phyloP scores from a whole-genome alignment of 2,113 vertebrate genomes.

The Tricholaema leucomelas region DNA sequence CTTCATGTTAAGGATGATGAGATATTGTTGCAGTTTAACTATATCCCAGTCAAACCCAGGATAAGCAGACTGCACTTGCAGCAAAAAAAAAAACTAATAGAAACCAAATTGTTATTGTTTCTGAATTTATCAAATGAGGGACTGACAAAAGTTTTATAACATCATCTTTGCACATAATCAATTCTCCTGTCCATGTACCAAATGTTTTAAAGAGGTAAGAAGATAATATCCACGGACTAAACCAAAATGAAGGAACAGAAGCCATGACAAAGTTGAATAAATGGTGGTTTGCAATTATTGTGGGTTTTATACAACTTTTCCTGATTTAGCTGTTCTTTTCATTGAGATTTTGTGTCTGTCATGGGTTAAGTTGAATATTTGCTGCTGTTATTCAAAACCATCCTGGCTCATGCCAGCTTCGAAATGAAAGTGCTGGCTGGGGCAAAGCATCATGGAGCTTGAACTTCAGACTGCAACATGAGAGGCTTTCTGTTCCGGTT shows the following conservation, averaged over 20 bases:
- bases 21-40: too few relatives aligned
- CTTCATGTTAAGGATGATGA: too few relatives aligned
- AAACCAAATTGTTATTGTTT: not conserved
- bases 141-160: not conserved
- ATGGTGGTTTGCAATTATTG: not conserved
- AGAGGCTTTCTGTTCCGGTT: too few relatives aligned
- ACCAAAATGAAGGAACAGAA: not conserved
- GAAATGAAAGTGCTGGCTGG: too few relatives aligned
- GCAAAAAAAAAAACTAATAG: not conserved
- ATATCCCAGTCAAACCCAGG: too few relatives aligned
- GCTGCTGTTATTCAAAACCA: too few relatives aligned
- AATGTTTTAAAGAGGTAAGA: not conserved
- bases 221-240: not conserved
- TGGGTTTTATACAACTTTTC: not conserved
- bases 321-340: not conserved
- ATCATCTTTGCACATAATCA: not conserved
- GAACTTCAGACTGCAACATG: too few relatives aligned
- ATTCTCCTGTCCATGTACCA: not conserved
- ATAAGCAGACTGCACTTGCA: too few relatives aligned
- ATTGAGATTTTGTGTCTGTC: not conserved
- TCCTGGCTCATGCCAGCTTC: too few relatives aligned
- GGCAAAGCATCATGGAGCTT: too few relatives aligned
- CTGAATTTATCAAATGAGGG: not conserved
- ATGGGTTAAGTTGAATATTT: too few relatives aligned
- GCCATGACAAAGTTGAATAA: not conserved